Evolutionary conservation across 2,888 invertebrate genomes (phyloP).

Genomic region (Xanthia togata): DNA sequence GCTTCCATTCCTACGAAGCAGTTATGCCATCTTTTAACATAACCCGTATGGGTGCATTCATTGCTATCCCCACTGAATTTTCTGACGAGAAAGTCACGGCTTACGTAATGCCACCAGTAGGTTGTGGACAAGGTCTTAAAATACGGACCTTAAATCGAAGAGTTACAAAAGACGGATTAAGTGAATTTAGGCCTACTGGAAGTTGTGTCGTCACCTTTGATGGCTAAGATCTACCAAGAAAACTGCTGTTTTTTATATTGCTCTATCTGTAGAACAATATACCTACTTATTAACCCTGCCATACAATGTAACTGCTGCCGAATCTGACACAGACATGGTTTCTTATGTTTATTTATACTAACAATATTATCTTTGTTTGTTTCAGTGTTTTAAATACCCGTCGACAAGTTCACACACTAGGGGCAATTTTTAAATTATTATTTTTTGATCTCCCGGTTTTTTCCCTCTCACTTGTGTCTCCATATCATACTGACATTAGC

Average conservation of each 20-base stretch:
- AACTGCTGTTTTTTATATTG: neutral
- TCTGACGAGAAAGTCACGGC: neutral
- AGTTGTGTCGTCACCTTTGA: neutral
- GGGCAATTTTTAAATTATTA: neutral
- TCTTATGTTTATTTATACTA: neutral
- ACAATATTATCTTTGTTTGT: neutral
- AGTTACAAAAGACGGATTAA: neutral
- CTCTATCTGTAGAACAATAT: neutral
- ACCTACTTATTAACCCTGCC: neutral
- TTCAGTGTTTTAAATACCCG: neutral
- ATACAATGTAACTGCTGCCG: neutral
- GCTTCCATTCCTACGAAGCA: neutral
- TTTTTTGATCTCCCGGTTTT: rapidly evolving
- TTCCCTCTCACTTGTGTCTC: too few relatives aligned
- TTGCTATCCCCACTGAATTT: neutral
- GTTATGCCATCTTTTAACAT: neutral
- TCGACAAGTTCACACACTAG: neutral
- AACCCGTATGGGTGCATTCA: neutral
- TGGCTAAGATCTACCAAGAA: neutral
- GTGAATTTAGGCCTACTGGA: neutral
- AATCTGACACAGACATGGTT: neutral
- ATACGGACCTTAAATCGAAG: neutral
- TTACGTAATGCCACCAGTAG: neutral
- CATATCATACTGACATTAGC: neutral
- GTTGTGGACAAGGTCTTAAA: neutral